Percentiles rank a stretch among this genome's conserved stretches.
phyloP scores from a whole-genome alignment of 2,888 invertebrate genomes.

The Watsonalla cultraria region DNA sequence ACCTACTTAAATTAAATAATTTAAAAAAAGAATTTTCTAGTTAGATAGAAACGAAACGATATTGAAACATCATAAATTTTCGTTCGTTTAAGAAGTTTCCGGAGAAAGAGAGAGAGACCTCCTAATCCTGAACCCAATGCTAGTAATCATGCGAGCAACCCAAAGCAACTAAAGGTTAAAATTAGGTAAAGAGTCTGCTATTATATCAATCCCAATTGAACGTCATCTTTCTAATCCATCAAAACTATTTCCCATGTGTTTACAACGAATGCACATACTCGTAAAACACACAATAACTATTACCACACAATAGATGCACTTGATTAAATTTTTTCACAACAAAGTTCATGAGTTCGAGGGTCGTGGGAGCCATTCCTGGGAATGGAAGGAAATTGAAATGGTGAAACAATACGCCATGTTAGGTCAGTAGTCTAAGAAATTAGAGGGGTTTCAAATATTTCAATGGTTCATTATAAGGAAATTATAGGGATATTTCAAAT shows the following conservation, averaged over 20 bases:
- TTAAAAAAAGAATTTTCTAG: too few species aligned
- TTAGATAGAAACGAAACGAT: too few species aligned
- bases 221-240: background rate
- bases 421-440: background rate
- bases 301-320: background rate
- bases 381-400: background rate
- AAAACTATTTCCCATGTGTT: background rate
- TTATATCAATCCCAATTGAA: too few species aligned
- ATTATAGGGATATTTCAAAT: background rate
- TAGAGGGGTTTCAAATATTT: background rate
- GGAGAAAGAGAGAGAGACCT: too few species aligned
- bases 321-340: background rate
- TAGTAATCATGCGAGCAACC: too few species aligned
- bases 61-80: too few species aligned
- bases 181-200: too few species aligned
- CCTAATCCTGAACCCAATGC: too few species aligned
- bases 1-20: too few species aligned
- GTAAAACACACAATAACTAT: background rate
- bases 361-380: background rate
- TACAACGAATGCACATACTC: background rate
- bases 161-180: too few species aligned
- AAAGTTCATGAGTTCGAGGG: background rate
- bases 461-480: background rate
- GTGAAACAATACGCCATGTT: background rate
- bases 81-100: too few species aligned